A percentile compares a stretch with the other conserved stretches of the same genome.
Evolutionary conservation across 2,888 invertebrate genomes (phyloP).

Genomic region (Dorcus parallelipipedus): DNA sequence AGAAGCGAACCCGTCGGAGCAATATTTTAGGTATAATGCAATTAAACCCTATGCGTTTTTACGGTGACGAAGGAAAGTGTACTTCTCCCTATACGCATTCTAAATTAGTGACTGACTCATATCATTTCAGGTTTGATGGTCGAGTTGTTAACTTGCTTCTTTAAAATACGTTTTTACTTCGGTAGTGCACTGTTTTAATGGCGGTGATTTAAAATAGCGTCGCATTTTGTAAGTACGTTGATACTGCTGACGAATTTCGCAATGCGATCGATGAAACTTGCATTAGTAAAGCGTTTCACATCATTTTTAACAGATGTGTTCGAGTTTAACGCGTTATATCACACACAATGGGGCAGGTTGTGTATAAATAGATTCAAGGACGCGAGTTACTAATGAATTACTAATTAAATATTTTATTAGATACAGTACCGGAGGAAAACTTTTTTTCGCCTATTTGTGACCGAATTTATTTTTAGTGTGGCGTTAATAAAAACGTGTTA

Average conservation of each 20-base stretch:
- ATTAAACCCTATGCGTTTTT: neutral
- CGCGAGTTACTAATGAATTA: conserved; percentile 12
- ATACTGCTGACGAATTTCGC: neutral
- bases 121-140: conserved; percentile 33
- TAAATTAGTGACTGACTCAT: conserved; percentile 33
- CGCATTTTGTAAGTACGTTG: neutral
- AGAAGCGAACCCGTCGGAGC: too few relatives aligned
- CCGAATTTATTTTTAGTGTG: neutral
- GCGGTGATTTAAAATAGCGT: conserved; percentile 2
- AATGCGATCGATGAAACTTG: too few relatives aligned
- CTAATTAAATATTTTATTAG: conserved; percentile 13
- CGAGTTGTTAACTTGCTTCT: conserved; percentile 19
- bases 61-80: conserved; percentile 2
- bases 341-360: conserved; percentile 2
- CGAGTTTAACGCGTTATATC: neutral
- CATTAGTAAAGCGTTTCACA: too few relatives aligned
- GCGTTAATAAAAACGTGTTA: neutral
- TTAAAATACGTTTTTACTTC: conserved; percentile 6
- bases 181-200: conserved; percentile 7
- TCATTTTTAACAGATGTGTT: too few relatives aligned
- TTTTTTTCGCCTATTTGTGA: too few relatives aligned
- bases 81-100: conserved; percentile 31
- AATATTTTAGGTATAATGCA: too few relatives aligned
- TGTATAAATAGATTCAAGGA: conserved; percentile 22
- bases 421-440: neutral